Conservation (phyloP, 2,888 invertebrate species). For the Ligdia adustata region DNA sequence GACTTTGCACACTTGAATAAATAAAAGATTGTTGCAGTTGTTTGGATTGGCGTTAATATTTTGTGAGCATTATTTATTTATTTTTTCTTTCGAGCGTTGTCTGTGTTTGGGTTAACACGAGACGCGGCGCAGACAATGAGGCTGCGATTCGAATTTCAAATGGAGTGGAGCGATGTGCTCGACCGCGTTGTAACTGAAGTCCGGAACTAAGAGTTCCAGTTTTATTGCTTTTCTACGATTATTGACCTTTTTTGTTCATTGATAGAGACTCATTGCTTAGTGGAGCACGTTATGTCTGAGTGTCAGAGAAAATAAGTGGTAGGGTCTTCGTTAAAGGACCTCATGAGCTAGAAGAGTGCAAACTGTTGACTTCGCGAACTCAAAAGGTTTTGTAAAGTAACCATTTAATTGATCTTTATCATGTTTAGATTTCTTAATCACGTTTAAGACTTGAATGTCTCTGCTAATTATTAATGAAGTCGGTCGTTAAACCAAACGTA, state of each 20-base stretch:
- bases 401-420: no score
- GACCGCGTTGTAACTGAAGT: constrained; percentile 5
- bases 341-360: no score
- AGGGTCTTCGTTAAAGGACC: no score
- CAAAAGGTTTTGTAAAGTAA: no score
- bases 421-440: no score
- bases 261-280: no score
- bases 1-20: constrained; percentile 3
- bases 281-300: not conserved
- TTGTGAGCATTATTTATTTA: not conserved
- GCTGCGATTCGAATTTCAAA: constrained; percentile 21
- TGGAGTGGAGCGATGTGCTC: constrained; percentile 9
- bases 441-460: no score
- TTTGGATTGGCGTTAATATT: not conserved
- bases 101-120: not conserved
- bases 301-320: no score
- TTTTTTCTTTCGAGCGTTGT: constrained; percentile 1
- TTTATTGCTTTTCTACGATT: not conserved
- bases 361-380: no score
- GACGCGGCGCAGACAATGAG: constrained; percentile 7
- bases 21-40: not conserved
- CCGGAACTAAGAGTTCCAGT: not conserved
- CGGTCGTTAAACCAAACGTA: no score
- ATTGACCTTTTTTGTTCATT: not conserved
- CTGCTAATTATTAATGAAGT: no score